Base-by-base conservation (phyloP, 35 echinoderm and acorn worm species). In the Ophioderma brevispina region DNA sequence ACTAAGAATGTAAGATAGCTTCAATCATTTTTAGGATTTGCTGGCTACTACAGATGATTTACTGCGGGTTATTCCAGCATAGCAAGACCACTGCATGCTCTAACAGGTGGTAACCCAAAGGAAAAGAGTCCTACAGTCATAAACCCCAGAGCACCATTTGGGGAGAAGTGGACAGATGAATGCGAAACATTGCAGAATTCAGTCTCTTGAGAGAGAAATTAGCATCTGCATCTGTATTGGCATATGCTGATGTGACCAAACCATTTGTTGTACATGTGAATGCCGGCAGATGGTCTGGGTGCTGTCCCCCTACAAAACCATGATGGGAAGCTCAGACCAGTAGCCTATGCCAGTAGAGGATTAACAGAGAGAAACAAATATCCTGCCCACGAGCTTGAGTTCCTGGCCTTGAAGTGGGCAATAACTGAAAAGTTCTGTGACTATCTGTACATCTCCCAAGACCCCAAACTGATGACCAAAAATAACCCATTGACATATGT, bases 211-310 rank as follows among this genome's bases (percentile, higher is more conserved):
- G 85, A 50, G 64, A 90, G 25, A 63, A 32, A 55, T 55, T 94
- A n/a, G 28, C 36, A 18, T 31, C 88, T 38, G 88, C 93, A 1
- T 89, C 93, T 17, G 89, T 91, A 31, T 64, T 94, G 5, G 84
- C 83, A 46, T 94, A 55, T 94, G 92, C 92, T 59, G 92, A 94
- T 34, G 31, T 80, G 76, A 36, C 64, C 21, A 78, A 87, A 33
- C 91, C 91, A 6, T 88, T 92, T 82, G 85, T 80, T 39, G 35
- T 85, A 8, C 55, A 94, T 37, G 90, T 82, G 1, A 87, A 94
- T 81, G 92, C 92, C 15, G 85, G 87, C 41, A 30, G 80, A 80
- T 15, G 92, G 92, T 79, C 76, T 94, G 30, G 92, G 92, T 78
- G 88, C 63, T 28, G 92, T 94, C 0, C 82, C 91, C 5, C 91